Percentiles rank a stretch among this genome's conserved stretches.
phyloP scores from a whole-genome alignment of 2,888 invertebrate species.

The Drosophila histrio region DNA sequence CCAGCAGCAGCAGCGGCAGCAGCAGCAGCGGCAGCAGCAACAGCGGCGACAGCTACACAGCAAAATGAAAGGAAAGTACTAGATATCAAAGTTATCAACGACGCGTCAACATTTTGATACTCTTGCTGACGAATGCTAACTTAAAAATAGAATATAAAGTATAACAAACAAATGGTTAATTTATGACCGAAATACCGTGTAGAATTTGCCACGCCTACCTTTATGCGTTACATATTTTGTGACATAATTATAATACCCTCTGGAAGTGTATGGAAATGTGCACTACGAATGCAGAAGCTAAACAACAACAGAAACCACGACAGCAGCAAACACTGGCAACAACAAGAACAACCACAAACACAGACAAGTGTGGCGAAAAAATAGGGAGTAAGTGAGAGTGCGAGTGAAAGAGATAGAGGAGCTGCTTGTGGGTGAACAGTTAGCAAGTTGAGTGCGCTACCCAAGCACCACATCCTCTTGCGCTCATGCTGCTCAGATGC shows the following conservation, averaged over 20 bases:
- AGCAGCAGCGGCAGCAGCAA: constrained; percentile 24
- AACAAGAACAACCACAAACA: constrained; percentile 15
- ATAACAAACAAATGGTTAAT: no score
- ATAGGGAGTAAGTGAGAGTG: background rate
- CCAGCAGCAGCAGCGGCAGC: constrained; percentile 35
- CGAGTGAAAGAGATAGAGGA: background rate
- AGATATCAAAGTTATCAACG: background rate
- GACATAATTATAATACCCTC: background rate
- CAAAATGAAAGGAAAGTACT: background rate
- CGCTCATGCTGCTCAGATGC: constrained; percentile 16
- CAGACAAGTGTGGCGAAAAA: constrained; percentile 9
- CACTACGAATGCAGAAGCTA: constrained; percentile 36
- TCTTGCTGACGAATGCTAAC: no score
- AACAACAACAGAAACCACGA: constrained; percentile 47
- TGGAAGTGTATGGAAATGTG: background rate
- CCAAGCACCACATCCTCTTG: constrained; percentile 11
- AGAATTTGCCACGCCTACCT: background rate
- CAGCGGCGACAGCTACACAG: background rate
- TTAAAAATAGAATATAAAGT: no score
- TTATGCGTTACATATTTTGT: background rate
- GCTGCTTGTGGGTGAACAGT: constrained; percentile 11
- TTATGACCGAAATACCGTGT: no score
- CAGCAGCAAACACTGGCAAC: constrained; percentile 31
- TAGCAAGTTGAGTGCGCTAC: constrained; percentile 1
- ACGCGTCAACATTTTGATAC: background rate